A percentile compares a stretch with the other conserved stretches of the same genome.
Evolutionary conservation across 2,888 invertebrate genomes (phyloP).

Genomic region (Furcula furcula): DNA sequence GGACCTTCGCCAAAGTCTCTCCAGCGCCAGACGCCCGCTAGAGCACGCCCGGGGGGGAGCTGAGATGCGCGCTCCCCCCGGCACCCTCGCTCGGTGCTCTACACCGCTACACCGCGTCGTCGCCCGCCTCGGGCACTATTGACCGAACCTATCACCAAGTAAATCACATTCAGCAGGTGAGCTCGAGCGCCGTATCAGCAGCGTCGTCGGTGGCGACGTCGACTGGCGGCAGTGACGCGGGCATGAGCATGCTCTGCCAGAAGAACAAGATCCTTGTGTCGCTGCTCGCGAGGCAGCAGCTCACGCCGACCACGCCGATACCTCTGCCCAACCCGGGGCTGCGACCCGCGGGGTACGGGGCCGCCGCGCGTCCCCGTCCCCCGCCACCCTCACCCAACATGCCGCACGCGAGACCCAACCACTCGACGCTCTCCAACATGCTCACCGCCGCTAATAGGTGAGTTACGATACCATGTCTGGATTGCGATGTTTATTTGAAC

Average conservation of each 20-base stretch:
- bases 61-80: no score
- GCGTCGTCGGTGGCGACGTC: constrained; percentile 68
- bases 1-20: no score
- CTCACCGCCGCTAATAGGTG: constrained; percentile 44
- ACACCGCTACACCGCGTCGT: no score
- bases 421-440: constrained; percentile 53
- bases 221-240: constrained; percentile 58
- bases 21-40: no score
- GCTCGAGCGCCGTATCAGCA: constrained; percentile 77
- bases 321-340: constrained; percentile 87
- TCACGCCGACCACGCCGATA: constrained; percentile 84
- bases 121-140: no score
- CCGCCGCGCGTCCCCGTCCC: constrained; percentile 39
- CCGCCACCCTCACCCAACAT: constrained; percentile 41
- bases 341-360: constrained; percentile 42
- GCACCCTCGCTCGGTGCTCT: no score
- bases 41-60: no score
- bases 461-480: constrained; percentile 17
- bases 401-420: constrained; percentile 30
- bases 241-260: constrained; percentile 87
- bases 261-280: constrained; percentile 93
- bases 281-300: constrained; percentile 88
- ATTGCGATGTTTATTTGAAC: no score
- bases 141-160: no score
- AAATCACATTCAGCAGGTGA: constrained; percentile 75